phyloP scores from a whole-genome alignment of 2,797 vertebrate species.

The Takifugu ocellatus region DNA sequence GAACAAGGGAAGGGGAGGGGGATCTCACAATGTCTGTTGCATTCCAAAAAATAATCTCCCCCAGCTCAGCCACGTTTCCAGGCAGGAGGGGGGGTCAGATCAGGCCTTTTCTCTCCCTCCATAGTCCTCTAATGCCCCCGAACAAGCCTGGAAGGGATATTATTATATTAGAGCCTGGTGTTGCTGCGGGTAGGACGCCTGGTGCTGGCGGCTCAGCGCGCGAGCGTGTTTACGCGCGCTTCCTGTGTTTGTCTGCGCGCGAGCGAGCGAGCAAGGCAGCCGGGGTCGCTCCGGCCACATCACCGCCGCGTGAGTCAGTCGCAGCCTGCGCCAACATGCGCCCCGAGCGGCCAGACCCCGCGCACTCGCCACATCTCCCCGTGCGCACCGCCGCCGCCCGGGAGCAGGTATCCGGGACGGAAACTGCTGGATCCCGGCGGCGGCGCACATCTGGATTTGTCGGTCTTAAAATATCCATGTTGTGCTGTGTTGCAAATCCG shows the following conservation, averaged over 20 bases:
- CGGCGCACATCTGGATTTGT: constrained; percentile 44
- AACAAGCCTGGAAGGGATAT: constrained; percentile 70
- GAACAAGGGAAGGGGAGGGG: constrained; percentile 56
- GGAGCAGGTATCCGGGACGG: constrained; percentile 46
- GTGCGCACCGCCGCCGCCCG: not conserved
- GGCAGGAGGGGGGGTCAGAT: constrained; percentile 69
- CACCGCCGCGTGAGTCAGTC: constrained; percentile 74
- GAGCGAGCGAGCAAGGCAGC: constrained; percentile 56
- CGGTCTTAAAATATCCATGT: constrained; percentile 33
- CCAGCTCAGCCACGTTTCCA: constrained; percentile 75
- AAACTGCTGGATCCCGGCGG: constrained; percentile 29
- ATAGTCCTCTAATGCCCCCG: constrained; percentile 69
- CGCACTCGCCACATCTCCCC: constrained; percentile 50
- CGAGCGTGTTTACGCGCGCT: constrained; percentile 33
- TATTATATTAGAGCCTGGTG: constrained; percentile 69
- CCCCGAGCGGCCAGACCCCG: constrained; percentile 68
- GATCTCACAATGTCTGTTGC: constrained; percentile 76
- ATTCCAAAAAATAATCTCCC: constrained; percentile 78
- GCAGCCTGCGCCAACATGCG: constrained; percentile 76
- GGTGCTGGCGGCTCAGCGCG: constrained; percentile 10
- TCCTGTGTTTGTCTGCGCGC: constrained; percentile 35
- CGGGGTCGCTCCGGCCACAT: constrained; percentile 73
- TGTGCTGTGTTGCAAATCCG: constrained; percentile 23
- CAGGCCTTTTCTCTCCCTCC: constrained; percentile 65
- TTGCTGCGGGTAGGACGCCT: constrained; percentile 57